Base-by-base conservation (phyloP, 2,797 vertebrate genomes). In the Sebastolobus alascanus region DNA sequence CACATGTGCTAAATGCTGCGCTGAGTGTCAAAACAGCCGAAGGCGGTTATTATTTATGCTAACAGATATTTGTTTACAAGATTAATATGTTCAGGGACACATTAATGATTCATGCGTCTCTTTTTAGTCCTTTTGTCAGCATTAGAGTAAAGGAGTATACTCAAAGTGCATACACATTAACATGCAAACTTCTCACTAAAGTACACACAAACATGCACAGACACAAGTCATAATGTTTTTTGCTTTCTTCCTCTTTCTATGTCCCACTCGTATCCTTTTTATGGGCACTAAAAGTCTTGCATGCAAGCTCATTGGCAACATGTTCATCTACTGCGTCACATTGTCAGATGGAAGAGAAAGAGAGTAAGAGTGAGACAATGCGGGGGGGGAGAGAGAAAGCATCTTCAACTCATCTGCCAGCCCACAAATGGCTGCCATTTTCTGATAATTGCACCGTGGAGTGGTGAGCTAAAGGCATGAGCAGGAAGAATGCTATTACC, bases 371-470 rank as follows among this genome's bases (percentile, higher is more conserved):
- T 33, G 68, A 84, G 74, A 84, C 35, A 69, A 63, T 74, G 76
- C 38, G 2, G 72, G 46, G 43, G 43, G 16, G 35, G 65, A 71
- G 66, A 79, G 65, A 77, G 75, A 83, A 75, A 83, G 66, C 73
- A 77, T 84, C 63, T 50, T 58, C 70, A 77, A 68, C 73, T 83
- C 82, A 74, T 84, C 77, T 80, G 72, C 64, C 77, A 73, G 76
- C 67, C 89, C 77, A 78, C 87, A 88, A 93, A 92, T 80, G 79
- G 88, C 82, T 91, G 78, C 89, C 90, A 90, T 90, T 92, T 90
- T 88, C 79, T 87, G 69, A 80, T 90, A 92, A 94, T 89, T 90
- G 89, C 87, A 89, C 58, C n/a, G 43, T 72, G 68, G 52, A 80
- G 87, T 81, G 50, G 85, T 76, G 59, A 75, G 78, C 40, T 68